These are phyloP conservation scores for Phasia obesa DNA, from an alignment of 2,888 invertebrate genomes.

Conservation along the genomic window DNA sequence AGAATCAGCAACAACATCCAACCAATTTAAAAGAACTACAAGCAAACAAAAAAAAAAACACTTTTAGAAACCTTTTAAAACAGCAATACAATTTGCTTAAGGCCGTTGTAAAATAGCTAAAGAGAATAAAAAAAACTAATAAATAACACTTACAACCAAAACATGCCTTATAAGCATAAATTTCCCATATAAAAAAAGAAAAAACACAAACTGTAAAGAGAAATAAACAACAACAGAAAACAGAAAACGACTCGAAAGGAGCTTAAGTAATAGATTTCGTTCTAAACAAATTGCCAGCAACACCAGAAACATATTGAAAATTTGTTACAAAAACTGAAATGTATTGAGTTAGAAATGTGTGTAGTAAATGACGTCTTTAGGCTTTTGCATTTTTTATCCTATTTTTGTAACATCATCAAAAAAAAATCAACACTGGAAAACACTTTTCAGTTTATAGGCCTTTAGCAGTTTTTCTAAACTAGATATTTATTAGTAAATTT, in stretches of 20 bases:
- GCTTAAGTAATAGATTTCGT: slow-evolving; percentile 68
- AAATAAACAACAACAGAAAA: slow-evolving; percentile 35
- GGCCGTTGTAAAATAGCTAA: not conserved
- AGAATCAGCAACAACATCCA: slow-evolving; percentile 7
- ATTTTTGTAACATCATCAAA: slow-evolving; percentile 30
- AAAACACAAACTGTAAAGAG: slow-evolving; percentile 12
- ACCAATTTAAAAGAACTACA: not conserved
- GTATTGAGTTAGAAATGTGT: not conserved
- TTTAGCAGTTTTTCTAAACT: slow-evolving; percentile 53
- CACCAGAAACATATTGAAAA: slow-evolving; percentile 21
- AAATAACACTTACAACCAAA: slow-evolving; percentile 56
- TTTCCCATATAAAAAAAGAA: slow-evolving; percentile 50
- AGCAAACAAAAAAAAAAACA: not conserved
- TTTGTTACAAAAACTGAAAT: slow-evolving; percentile 17
- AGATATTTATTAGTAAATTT: slow-evolving; percentile 14
- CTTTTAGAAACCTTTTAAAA: slow-evolving; percentile 44
- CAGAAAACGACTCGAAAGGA: slow-evolving; percentile 58
- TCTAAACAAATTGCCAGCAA: slow-evolving; percentile 59
- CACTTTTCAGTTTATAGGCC: slow-evolving; percentile 49
- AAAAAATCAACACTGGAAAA: slow-evolving; percentile 26
- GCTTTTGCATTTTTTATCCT: slow-evolving; percentile 50
- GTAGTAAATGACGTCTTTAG: slow-evolving; percentile 7
- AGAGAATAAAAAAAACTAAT: slow-evolving; percentile 23
- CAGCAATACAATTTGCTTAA: slow-evolving; percentile 42
- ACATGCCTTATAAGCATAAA: slow-evolving; percentile 67